Evolutionary conservation across 2,888 invertebrate species (phyloP).

Genomic region (Chalcosyrphus nemorum): DNA sequence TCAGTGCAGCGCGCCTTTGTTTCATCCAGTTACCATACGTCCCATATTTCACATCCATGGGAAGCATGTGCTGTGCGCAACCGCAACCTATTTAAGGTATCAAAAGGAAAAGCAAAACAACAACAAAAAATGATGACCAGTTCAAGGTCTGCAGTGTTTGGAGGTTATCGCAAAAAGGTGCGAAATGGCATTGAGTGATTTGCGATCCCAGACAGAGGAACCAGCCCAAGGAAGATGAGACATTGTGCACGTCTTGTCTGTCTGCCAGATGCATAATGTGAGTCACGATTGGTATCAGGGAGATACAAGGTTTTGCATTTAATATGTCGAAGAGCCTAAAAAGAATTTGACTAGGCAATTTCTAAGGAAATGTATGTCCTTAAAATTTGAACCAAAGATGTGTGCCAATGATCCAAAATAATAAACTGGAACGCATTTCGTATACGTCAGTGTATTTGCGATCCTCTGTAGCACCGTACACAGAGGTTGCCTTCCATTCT

Average conservation of each 20-base stretch:
- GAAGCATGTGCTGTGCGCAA: conserved; percentile 19
- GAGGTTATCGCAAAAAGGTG: conserved; percentile 11
- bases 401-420: too few species aligned
- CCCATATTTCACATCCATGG: conserved; percentile 29
- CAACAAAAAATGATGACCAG: background rate
- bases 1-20: background rate
- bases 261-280: background rate
- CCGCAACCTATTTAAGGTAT: conserved; percentile 14
- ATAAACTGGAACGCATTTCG: too few species aligned
- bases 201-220: conserved; percentile 10
- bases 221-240: background rate
- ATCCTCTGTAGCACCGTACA: too few species aligned
- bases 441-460: too few species aligned
- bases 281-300: background rate
- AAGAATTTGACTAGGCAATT: too few species aligned
- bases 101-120: background rate
- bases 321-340: too few species aligned
- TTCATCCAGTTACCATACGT: conserved; percentile 4
- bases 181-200: conserved; percentile 43
- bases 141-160: conserved; percentile 20
- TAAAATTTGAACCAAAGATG: too few species aligned
- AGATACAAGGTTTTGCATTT: too few species aligned
- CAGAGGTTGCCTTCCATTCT: too few species aligned
- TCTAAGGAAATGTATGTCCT: too few species aligned
- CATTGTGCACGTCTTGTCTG: background rate